These are phyloP conservation scores for Lophura nycthemera DNA, from an alignment of 2,113 vertebrate species.

Conservation along the genomic window DNA sequence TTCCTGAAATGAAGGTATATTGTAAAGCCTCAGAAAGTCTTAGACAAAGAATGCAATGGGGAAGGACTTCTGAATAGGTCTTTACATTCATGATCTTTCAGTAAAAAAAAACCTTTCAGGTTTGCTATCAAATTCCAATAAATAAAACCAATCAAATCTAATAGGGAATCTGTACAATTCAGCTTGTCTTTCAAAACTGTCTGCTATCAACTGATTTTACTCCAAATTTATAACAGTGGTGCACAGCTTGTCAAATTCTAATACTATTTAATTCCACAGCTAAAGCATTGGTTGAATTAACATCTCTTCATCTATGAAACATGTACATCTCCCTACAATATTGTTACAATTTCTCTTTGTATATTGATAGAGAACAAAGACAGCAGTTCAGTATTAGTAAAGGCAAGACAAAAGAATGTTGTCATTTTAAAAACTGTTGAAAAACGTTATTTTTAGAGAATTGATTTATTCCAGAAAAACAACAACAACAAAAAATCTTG, in stretches of 20 bases:
- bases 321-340: background rate
- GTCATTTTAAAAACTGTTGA: background rate
- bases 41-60: constrained; percentile 31
- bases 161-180: constrained; percentile 37
- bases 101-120: constrained; percentile 5
- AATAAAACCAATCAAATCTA: constrained; percentile 48
- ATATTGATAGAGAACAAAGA: background rate
- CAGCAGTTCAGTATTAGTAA: background rate
- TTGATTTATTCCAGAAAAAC: background rate
- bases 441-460: background rate
- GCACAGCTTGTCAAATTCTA: background rate
- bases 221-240: background rate
- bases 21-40: constrained; percentile 3
- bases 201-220: background rate
- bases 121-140: constrained; percentile 42
- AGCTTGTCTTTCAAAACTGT: constrained; percentile 27
- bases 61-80: constrained; percentile 48
- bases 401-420: background rate
- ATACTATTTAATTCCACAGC: background rate
- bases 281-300: constrained; percentile 7
- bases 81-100: constrained; percentile 45
- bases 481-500: background rate
- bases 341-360: background rate
- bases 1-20: constrained; percentile 48
- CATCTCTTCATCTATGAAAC: background rate